Evolutionary conservation across 2,797 vertebrate species (phyloP).

Genomic region (Babyrousa celebensis): DNA sequence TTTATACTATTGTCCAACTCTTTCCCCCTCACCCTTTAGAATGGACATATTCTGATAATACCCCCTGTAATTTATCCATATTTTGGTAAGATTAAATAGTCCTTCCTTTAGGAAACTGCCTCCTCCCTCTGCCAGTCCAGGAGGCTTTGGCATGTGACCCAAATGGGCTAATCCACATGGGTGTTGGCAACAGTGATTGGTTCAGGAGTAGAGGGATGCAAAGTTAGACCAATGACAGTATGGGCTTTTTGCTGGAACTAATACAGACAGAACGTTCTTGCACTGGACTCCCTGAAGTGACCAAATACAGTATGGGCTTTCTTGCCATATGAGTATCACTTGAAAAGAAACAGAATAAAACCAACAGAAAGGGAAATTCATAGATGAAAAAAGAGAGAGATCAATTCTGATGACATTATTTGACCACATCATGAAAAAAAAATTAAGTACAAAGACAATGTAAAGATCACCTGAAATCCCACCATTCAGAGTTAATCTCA

Average conservation of each 20-base stretch:
- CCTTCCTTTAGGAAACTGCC: not conserved
- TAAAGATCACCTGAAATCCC: not conserved
- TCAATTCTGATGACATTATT: not conserved
- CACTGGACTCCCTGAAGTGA: not conserved
- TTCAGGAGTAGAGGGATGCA: not conserved
- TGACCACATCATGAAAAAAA: not conserved
- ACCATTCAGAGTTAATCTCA: not conserved
- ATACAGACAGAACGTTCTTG: not conserved
- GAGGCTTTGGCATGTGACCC: not conserved
- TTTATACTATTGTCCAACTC: not conserved
- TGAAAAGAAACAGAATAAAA: not conserved
- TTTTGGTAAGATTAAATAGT: not conserved
- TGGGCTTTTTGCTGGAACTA: not conserved
- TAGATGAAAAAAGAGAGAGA: not conserved
- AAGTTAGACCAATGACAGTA: not conserved
- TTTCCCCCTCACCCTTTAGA: not conserved
- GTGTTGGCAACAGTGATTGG: not conserved
- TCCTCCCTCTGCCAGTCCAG: not conserved
- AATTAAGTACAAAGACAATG: not conserved
- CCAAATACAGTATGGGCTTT: not conserved
- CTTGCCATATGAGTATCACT: not conserved
- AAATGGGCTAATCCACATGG: not conserved
- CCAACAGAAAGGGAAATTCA: constrained; percentile 3
- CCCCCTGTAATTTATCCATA: not conserved
- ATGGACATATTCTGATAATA: not conserved